Evolutionary conservation across 2,888 invertebrate genomes (phyloP).

Genomic region (Zaprionus bogoriensis): DNA sequence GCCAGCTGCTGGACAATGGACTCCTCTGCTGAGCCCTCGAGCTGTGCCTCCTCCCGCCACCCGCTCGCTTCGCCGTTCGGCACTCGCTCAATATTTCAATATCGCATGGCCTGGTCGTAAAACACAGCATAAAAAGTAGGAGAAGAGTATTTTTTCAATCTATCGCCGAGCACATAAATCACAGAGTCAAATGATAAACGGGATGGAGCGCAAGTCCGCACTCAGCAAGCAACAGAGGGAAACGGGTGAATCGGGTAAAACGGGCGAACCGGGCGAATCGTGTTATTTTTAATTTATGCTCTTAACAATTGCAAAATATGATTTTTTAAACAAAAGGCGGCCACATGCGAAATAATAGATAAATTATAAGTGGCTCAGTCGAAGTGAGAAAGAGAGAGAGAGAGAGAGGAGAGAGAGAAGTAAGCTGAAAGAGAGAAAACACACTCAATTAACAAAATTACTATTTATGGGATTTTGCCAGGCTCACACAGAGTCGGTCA

Average conservation of each 20-base stretch:
- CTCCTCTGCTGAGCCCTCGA: not conserved
- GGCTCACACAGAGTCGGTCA: constrained; percentile 5
- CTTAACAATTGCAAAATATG: constrained; percentile 45
- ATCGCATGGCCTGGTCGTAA: not conserved
- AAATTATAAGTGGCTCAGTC: not conserved
- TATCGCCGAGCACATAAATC: constrained; percentile 56
- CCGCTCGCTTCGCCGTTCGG: not conserved
- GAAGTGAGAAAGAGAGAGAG: too few relatives aligned
- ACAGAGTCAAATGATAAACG: constrained; percentile 43
- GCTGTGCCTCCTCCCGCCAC: too few relatives aligned
- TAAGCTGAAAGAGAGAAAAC: constrained; percentile 10
- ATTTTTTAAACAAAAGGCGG: constrained; percentile 42
- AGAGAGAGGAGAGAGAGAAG: not conserved
- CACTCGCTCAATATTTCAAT: not conserved
- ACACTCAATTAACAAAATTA: constrained; percentile 74
- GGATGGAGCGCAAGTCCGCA: constrained; percentile 19
- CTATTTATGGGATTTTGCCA: constrained; percentile 66
- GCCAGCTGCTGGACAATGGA: constrained; percentile 24
- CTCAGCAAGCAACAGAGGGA: constrained; percentile 17
- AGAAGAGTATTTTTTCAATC: constrained; percentile 4
- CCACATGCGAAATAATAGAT: constrained; percentile 33
- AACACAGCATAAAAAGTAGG: constrained; percentile 4
- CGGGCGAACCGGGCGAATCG: not conserved
- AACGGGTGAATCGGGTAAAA: not conserved
- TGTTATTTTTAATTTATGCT: constrained; percentile 49